A percentile compares a stretch with the other conserved stretches of the same genome.
phyloP scores from a whole-genome alignment of 2,888 invertebrate species.

The Eupithecia centaureata region DNA sequence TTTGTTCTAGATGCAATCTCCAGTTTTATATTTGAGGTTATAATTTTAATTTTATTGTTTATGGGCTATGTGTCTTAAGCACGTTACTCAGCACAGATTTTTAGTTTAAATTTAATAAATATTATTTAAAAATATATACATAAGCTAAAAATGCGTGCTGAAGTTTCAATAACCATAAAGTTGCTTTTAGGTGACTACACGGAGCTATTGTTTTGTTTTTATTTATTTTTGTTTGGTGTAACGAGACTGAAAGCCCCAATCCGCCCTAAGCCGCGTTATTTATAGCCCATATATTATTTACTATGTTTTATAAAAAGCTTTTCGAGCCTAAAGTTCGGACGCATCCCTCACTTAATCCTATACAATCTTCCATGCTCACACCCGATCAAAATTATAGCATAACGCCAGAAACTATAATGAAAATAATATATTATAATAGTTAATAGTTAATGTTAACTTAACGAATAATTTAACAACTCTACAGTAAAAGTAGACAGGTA shows the following conservation, averaged over 20 bases:
- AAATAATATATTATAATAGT: not conserved
- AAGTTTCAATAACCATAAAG: conserved; percentile 66
- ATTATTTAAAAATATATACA: conserved; percentile 14
- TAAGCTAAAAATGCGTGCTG: conserved; percentile 69
- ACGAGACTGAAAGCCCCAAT: conserved; percentile 69
- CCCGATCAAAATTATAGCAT: conserved; percentile 48
- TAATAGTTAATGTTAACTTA: not conserved
- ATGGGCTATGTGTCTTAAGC: conserved; percentile 72
- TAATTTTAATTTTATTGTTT: conserved; percentile 62
- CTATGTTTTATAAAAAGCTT: conserved; percentile 66
- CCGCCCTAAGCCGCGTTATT: conserved; percentile 80
- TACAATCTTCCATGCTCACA: conserved; percentile 71
- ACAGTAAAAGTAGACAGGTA: not conserved
- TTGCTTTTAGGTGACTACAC: conserved; percentile 82
- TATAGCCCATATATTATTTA: conserved; percentile 67
- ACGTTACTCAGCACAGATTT: conserved; percentile 66
- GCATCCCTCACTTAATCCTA: conserved; percentile 63
- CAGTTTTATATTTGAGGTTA: conserved; percentile 64
- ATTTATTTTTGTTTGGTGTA: conserved; percentile 72
- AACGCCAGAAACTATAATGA: not conserved
- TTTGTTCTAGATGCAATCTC: conserved; percentile 76
- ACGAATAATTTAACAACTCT: conserved; percentile 4
- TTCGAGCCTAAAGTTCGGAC: conserved; percentile 65
- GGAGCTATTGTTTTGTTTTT: conserved; percentile 75
- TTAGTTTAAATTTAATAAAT: conserved; percentile 49